Evolutionary conservation across 2,888 invertebrate genomes (phyloP), one percentile per base, ranked within the genome.

Genomic region (Platycheirus albimanus): DNA sequence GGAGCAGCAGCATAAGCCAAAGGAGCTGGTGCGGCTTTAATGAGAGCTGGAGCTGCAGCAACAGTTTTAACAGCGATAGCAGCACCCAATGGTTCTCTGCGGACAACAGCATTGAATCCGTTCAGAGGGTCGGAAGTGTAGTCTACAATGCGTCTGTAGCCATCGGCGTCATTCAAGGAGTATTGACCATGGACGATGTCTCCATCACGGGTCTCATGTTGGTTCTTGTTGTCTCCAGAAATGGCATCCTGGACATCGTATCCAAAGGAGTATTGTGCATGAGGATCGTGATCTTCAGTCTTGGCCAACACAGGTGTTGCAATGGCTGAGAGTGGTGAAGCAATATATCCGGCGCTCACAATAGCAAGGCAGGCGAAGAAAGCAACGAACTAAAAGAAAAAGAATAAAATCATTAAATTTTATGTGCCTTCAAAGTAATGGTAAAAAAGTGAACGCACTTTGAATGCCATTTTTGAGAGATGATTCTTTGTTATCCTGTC

Each of bases 91-190:
- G 91, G 92, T 86, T 92, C 92, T 47, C 91, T 92, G 77, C 91
- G 90, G 17, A 92, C 92, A 30, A 92, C 90, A 61, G 92, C 92
- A 83, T 91, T 92, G 87, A 93, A 92, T 69, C 93, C 92, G 74
- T 90, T 91, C 80, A 90, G 89, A 11, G 90, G 89, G 87, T 92
- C 92, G 43, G 92, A 92, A 24, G 91, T 91, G 88, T 93, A 93
- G 64, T 92, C 91, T 17, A 93, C 93, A 77, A 90, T 91, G 70
- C 93, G 90, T 80, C 90, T 91, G 86, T 90, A 91, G 58, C 92
- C 92, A 88, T 92, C 92, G 69, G 92, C 88, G 85, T 93, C 92
- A 77, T 92, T 89, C 8, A 92, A 87, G 3, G 91, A 90, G 87
- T 92, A 93, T 86, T 91, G 90, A 13, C 92, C 92, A 70, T 91